Conservation (phyloP, 1,140 invertebrate species). For the Andrena cerasifolii region DNA sequence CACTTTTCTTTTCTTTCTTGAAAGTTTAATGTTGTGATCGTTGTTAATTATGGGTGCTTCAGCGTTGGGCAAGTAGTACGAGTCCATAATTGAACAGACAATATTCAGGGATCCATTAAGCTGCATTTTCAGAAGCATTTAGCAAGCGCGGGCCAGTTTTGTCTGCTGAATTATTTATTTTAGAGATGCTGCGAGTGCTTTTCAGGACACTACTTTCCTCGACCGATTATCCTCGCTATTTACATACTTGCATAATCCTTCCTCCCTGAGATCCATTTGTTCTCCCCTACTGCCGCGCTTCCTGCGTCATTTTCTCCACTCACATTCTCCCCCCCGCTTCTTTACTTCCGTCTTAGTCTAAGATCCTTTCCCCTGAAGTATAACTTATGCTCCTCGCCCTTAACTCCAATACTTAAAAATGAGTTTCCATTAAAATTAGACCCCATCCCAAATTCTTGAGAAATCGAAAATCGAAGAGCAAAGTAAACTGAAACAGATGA, state of each 20-base stretch:
- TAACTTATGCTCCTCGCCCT: too few species aligned
- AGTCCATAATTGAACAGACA: not conserved
- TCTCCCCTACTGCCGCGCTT: not conserved
- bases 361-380: not conserved
- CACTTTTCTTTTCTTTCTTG: too few species aligned
- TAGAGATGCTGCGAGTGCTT: not conserved
- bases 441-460: too few species aligned
- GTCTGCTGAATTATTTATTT: conserved; percentile 28
- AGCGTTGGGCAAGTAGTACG: not conserved
- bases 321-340: not conserved
- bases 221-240: conserved; percentile 34
- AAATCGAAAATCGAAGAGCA: too few species aligned
- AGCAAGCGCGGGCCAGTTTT: not conserved
- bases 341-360: too few species aligned
- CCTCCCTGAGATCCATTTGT: not conserved
- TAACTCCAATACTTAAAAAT: too few species aligned
- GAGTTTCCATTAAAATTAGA: too few species aligned
- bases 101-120: conserved; percentile 37
- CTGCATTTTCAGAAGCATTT: conserved; percentile 10
- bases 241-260: conserved; percentile 19
- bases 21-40: too few species aligned
- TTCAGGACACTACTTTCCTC: not conserved
- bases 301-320: not conserved
- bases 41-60: not conserved
- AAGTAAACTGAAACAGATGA: too few species aligned